phyloP scores from a whole-genome alignment of 92 coral and sea anemone genomes.

The Heteractis magnifica region DNA sequence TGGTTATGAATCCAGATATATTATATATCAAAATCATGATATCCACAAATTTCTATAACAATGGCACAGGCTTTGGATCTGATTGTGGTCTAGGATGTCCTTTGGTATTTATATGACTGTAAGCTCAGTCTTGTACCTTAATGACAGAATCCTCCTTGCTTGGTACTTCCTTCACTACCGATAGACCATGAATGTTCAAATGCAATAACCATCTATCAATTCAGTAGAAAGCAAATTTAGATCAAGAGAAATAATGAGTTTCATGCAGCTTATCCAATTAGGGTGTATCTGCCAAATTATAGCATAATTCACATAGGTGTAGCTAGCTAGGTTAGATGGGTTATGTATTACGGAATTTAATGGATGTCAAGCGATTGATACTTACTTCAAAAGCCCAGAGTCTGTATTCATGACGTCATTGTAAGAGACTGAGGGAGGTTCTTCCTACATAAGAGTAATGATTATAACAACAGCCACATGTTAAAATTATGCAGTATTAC shows the following conservation, averaged over 20 bases:
- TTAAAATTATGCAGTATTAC: background rate
- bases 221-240: too few relatives aligned
- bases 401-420: conserved; percentile 35
- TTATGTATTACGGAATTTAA: too few relatives aligned
- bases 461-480: background rate
- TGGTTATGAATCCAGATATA: background rate
- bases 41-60: background rate
- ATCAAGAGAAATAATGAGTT: too few relatives aligned
- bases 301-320: too few relatives aligned
- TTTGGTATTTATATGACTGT: background rate
- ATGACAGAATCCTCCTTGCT: conserved; percentile 21
- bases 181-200: conserved; percentile 53
- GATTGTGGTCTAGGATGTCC: too few relatives aligned
- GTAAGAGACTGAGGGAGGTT: conserved; percentile 23
- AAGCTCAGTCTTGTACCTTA: conserved; percentile 18
- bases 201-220: conserved; percentile 42
- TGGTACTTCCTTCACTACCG: conserved; percentile 56
- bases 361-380: background rate
- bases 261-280: too few relatives aligned
- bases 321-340: too few relatives aligned
- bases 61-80: too few relatives aligned
- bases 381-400: conserved; percentile 55
- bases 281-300: too few relatives aligned
- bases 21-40: background rate
- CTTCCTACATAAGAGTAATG: background rate